These are phyloP conservation scores for Lepilemur ruficaudatus DNA, from an alignment of 2,797 vertebrate genomes.

Conservation along the genomic window DNA sequence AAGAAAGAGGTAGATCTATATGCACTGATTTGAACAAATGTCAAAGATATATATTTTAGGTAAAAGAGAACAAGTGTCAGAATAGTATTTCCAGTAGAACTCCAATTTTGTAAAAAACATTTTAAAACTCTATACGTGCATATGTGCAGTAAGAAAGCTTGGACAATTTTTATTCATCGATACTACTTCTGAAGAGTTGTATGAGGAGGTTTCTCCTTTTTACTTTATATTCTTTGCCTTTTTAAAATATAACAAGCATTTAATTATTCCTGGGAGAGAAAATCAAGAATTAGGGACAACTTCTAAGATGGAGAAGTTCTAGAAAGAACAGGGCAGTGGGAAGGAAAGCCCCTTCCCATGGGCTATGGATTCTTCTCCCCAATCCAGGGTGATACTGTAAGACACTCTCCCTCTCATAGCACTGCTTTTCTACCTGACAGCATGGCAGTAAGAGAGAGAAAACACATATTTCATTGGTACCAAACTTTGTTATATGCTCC, in stretches of 20 bases:
- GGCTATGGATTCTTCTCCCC: neutral
- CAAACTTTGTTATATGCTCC: neutral
- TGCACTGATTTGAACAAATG: neutral
- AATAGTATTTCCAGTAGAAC: slow-evolving; percentile 7
- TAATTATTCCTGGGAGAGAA: neutral
- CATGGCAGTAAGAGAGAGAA: neutral
- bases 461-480: neutral
- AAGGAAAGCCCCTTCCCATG: neutral
- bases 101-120: neutral
- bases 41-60: slow-evolving; percentile 13
- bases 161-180: neutral
- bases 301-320: neutral
- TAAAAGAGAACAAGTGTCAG: slow-evolving; percentile 41
- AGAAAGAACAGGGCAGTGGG: neutral
- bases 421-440: neutral
- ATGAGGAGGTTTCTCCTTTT: neutral
- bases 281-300: neutral
- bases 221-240: neutral
- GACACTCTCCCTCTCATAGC: neutral
- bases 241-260: neutral
- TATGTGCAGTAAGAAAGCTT: neutral
- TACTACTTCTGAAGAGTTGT: slow-evolving; percentile 1
- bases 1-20: neutral
- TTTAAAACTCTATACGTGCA: neutral
- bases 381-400: neutral